These are phyloP conservation scores for Dasysyrphus albostriatus DNA, from an alignment of 2,888 invertebrate species.

Conservation along the genomic window DNA sequence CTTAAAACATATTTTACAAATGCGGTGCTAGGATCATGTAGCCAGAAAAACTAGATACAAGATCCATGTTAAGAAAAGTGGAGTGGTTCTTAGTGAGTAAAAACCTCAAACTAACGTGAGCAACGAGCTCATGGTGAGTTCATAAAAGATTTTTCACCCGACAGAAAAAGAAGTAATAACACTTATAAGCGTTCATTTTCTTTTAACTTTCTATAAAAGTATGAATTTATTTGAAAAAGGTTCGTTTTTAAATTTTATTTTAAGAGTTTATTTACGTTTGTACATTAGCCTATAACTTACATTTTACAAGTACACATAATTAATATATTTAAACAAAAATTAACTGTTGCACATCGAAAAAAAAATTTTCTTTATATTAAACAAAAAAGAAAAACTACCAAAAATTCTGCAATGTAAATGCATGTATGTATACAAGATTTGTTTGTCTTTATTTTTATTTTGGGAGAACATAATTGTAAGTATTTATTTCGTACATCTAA, in stretches of 20 bases:
- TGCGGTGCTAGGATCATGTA: too few relatives aligned
- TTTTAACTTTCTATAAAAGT: background rate
- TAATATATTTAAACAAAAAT: slow-evolving; percentile 58
- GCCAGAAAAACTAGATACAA: too few relatives aligned
- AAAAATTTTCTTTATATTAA: slow-evolving; percentile 8
- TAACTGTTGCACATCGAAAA: slow-evolving; percentile 27
- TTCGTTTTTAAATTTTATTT: slow-evolving; percentile 48
- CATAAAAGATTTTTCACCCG: too few relatives aligned
- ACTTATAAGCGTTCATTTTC: background rate
- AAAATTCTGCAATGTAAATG: slow-evolving; percentile 33
- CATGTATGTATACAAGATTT: slow-evolving; percentile 30
- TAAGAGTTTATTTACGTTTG: slow-evolving; percentile 69
- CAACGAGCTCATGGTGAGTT: too few relatives aligned
- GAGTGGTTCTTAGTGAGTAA: too few relatives aligned
- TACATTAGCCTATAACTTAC: slow-evolving; percentile 73
- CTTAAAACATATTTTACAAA: too few relatives aligned
- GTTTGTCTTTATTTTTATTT: slow-evolving; percentile 10
- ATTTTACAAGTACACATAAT: slow-evolving; percentile 66
- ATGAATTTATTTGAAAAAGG: background rate
- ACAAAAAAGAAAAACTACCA: slow-evolving; percentile 29
- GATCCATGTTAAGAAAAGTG: too few relatives aligned
- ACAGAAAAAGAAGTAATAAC: too few relatives aligned
- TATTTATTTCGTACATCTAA: slow-evolving; percentile 5
- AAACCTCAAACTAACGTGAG: too few relatives aligned
- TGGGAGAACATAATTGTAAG: slow-evolving; percentile 17